A percentile compares a stretch with the other conserved stretches of the same genome.
These are phyloP conservation scores for Halyomorpha halys DNA, from an alignment of 1,140 invertebrate species.

Conservation along the genomic window DNA sequence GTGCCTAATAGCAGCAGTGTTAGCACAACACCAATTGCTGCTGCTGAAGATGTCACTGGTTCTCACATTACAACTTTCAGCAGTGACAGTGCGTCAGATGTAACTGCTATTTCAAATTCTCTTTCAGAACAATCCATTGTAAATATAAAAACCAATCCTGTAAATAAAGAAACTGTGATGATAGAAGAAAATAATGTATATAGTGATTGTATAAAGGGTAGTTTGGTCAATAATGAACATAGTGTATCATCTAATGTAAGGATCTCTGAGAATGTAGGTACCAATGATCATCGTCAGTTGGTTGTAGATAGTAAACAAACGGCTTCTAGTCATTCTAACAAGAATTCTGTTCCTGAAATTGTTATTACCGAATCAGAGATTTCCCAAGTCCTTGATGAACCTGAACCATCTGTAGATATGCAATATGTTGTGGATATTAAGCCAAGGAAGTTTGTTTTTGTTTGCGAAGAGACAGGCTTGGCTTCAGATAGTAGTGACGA, in stretches of 20 bases:
- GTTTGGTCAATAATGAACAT: background rate
- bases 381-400: conserved; percentile 21
- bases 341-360: conserved; percentile 28
- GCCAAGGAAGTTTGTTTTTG: conserved; percentile 27
- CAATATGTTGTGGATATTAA: conserved; percentile 15
- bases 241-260: background rate
- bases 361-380: conserved; percentile 28
- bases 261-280: background rate
- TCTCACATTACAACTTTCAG: too few relatives aligned
- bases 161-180: conserved; percentile 4
- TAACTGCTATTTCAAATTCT: background rate
- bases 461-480: conserved; percentile 18
- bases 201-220: background rate
- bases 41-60: too few relatives aligned
- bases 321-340: conserved; percentile 23
- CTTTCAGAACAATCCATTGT: too few relatives aligned
- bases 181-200: background rate
- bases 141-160: background rate
- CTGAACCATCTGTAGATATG: conserved; percentile 17
- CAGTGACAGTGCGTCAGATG: background rate
- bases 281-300: background rate
- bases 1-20: background rate
- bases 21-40: background rate
- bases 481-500: background rate
- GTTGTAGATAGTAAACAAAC: background rate